Evolutionary conservation across 1,140 invertebrate species (phyloP).

Genomic region (Heliconius himera): DNA sequence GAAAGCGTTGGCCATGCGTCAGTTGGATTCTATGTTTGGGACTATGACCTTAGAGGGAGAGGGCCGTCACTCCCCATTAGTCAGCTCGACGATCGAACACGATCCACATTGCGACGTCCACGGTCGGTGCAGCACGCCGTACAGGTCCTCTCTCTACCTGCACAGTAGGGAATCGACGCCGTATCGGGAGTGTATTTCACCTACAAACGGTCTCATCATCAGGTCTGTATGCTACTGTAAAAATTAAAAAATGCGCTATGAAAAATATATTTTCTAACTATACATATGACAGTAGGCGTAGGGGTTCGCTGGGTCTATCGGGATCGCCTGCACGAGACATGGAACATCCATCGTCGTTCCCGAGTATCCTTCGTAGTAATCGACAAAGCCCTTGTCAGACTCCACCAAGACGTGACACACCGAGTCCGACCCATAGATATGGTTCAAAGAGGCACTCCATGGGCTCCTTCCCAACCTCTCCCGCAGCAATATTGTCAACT

Average conservation of each 20-base stretch:
- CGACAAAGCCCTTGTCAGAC: slow-evolving; percentile 82
- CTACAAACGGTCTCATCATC: slow-evolving; percentile 72
- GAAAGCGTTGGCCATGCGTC: slow-evolving; percentile 85
- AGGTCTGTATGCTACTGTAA: slow-evolving; percentile 55
- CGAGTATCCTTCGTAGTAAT: slow-evolving; percentile 84
- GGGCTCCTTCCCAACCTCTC: slow-evolving; percentile 71
- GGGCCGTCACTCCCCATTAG: slow-evolving; percentile 71
- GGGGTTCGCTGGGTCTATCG: slow-evolving; percentile 83
- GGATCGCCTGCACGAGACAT: slow-evolving; percentile 82
- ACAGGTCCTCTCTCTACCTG: slow-evolving; percentile 69
- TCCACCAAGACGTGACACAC: slow-evolving; percentile 80
- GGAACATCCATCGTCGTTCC: slow-evolving; percentile 86
- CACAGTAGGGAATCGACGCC: slow-evolving; percentile 76
- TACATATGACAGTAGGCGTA: slow-evolving; percentile 70
- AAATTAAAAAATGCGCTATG: slow-evolving; percentile 13
- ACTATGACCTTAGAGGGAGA: slow-evolving; percentile 83
- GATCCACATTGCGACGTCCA: slow-evolving; percentile 87
- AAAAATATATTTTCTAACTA: slow-evolving; percentile 40
- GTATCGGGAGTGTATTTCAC: slow-evolving; percentile 81
- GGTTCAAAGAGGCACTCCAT: slow-evolving; percentile 74
- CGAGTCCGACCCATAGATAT: slow-evolving; percentile 76
- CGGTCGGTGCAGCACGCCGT: slow-evolving; percentile 82
- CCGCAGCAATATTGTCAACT: slow-evolving; percentile 65
- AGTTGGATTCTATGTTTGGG: slow-evolving; percentile 87
- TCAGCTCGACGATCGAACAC: slow-evolving; percentile 82